Base-by-base conservation (phyloP, 2,797 vertebrate species). In the Limosa lapponica region DNA sequence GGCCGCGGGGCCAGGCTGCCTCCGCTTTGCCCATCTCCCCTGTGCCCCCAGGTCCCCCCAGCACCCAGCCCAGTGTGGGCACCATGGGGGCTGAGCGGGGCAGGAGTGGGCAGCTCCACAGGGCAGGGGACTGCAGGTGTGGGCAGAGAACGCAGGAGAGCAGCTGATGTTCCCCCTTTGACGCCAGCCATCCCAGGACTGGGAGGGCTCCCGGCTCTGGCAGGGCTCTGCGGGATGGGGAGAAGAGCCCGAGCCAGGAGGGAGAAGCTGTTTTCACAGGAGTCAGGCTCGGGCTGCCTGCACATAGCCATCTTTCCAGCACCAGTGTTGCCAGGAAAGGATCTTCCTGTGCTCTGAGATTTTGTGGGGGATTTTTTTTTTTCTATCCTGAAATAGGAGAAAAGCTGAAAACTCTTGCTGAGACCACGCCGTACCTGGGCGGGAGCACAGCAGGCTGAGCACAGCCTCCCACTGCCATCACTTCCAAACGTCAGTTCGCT, bases 321-420 rank as follows among this genome's bases (percentile, higher is more conserved):
- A 0, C 58, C 0, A 0, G 4, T 0, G 8, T 30, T 43, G 67
- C 69, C 58, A 36, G 54, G 37, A 27, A 2, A 8, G 7, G 10
- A 1, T 19, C 52, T 74, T 32, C n/a, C 44, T 49, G 66, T n/a
- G 48, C 59, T 57, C 69, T 17, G 36, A 58, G 25, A 10, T 49
- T n/a, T 66, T 67, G 6, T 2, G n/a, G 30, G 34, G 12, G 5
- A 37, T 1, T 59, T 51, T 18, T n/a, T 55, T 57, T 62, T 44
- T 44, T 3, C 61, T 67, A 0, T 19, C 11, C 48, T 71, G 69
- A 80, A 87, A 37, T 6, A 71, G 37, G 34, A 48, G 22, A 27
- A 80, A 61, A 12, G 2, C 10, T 15, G 28, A 30, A 25, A 70
- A 43, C n/a, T 8, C 39, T 25, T 11, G 7, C 34, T 5, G 55